Conservation (phyloP, 2,888 invertebrate species). For the Ashinkailepas kermadecensis region DNA sequence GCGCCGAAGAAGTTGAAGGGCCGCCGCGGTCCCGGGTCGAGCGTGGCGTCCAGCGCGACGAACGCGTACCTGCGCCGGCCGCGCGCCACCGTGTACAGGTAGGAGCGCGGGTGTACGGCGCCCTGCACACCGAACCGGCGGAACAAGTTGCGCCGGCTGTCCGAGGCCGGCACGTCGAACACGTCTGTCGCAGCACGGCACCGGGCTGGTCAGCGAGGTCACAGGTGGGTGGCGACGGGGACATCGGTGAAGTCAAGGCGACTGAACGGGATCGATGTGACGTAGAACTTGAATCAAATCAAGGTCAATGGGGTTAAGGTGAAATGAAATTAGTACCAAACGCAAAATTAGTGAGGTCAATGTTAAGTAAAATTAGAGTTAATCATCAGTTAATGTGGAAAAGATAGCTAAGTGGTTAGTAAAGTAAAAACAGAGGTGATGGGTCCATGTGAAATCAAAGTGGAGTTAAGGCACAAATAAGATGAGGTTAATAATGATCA, state of each 20-base stretch:
- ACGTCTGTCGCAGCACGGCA: constrained; percentile 56
- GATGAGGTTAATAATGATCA: no score
- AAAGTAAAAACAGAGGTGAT: no score
- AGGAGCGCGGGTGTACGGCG: constrained; percentile 58
- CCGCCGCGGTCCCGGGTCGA: constrained; percentile 73
- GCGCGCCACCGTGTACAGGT: constrained; percentile 55
- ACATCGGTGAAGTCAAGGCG: background rate
- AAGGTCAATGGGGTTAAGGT: no score
- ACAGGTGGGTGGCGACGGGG: background rate
- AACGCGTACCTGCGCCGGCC: constrained; percentile 65
- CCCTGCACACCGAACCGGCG: constrained; percentile 74
- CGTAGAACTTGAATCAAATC: no score
- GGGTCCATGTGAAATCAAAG: no score
- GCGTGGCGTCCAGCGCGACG: constrained; percentile 76
- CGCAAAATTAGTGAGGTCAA: no score
- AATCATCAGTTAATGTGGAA: no score
- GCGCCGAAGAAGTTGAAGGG: constrained; percentile 87
- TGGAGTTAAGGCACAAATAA: no score
- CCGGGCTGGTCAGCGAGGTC: background rate
- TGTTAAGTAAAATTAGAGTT: no score
- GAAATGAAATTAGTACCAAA: no score
- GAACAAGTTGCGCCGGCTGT: constrained; percentile 65
- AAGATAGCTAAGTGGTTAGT: no score
- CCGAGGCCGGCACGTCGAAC: constrained; percentile 66
- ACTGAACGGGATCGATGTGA: background rate